phyloP scores from a whole-genome alignment of 2,888 invertebrate genomes.

The Melitaea athalia region DNA sequence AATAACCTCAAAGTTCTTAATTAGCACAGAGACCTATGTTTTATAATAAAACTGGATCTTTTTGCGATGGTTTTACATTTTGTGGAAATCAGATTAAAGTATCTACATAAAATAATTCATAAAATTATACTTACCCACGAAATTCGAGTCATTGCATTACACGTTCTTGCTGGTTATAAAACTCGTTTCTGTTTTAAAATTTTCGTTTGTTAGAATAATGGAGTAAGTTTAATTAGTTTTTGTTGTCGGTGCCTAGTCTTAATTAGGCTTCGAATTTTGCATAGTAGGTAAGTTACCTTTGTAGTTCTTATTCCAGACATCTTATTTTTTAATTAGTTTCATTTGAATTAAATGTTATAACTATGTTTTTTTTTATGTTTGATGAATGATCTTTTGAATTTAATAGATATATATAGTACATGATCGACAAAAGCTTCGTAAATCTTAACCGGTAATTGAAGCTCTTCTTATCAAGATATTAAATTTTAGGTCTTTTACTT shows the following conservation, averaged over 20 bases:
- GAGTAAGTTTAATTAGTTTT: conserved; percentile 78
- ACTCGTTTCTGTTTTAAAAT: conserved; percentile 55
- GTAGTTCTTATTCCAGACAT: conserved; percentile 48
- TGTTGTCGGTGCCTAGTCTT: conserved; percentile 67
- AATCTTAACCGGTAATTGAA: too few relatives aligned
- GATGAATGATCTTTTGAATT: too few relatives aligned
- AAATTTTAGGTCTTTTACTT: too few relatives aligned
- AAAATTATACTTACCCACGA: neutral
- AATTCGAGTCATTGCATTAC: conserved; percentile 7
- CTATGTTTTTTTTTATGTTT: neutral
- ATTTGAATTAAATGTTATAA: neutral
- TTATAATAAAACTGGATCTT: too few relatives aligned
- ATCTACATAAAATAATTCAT: conserved; percentile 8
- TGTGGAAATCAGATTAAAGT: neutral
- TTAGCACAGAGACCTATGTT: too few relatives aligned
- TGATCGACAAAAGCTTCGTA: too few relatives aligned
- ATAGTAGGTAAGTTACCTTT: neutral
- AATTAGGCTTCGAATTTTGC: conserved; percentile 70
- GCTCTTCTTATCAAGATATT: too few relatives aligned
- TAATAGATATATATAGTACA: too few relatives aligned
- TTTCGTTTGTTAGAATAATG: conserved; percentile 55
- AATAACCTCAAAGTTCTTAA: too few relatives aligned
- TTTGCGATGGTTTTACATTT: conserved; percentile 3
- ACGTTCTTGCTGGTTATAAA: conserved; percentile 1
- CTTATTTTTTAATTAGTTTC: conserved; percentile 42